These are phyloP conservation scores for Nothocercus nigrocapillus DNA, from an alignment of 2,113 vertebrate genomes.

Conservation along the genomic window DNA sequence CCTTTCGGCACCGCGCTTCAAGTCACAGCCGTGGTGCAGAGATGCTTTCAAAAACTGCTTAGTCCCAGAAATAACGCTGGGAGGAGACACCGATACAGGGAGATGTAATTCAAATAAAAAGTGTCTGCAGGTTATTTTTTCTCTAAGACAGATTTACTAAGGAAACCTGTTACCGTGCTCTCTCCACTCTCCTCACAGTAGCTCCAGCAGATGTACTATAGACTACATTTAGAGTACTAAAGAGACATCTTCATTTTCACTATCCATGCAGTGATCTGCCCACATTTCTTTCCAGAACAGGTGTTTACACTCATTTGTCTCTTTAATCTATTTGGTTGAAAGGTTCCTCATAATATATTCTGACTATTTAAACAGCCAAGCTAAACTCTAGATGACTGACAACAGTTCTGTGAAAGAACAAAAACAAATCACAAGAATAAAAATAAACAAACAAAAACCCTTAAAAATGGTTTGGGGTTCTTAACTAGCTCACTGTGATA, in stretches of 20 bases:
- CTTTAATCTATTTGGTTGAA: background rate
- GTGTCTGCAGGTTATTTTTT: background rate
- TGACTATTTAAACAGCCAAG: background rate
- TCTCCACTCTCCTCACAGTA: background rate
- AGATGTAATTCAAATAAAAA: background rate
- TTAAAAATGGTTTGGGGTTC: background rate
- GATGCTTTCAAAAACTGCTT: background rate
- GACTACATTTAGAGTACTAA: background rate
- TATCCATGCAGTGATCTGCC: fast-evolving
- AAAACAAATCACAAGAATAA: background rate
- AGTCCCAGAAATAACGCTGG: background rate
- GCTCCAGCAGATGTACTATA: background rate
- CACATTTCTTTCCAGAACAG: background rate
- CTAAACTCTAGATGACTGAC: background rate
- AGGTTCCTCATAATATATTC: background rate
- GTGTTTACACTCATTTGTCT: background rate
- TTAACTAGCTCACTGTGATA: background rate
- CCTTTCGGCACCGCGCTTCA: background rate
- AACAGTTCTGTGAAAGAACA: background rate
- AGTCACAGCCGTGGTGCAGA: background rate
- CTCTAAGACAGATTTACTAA: background rate
- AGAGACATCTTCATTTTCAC: background rate
- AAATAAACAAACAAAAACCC: too few species aligned
- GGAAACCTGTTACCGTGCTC: background rate
- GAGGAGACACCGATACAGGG: background rate